Conservation (phyloP, 1,140 invertebrate species). For the Drosophila nannoptera region DNA sequence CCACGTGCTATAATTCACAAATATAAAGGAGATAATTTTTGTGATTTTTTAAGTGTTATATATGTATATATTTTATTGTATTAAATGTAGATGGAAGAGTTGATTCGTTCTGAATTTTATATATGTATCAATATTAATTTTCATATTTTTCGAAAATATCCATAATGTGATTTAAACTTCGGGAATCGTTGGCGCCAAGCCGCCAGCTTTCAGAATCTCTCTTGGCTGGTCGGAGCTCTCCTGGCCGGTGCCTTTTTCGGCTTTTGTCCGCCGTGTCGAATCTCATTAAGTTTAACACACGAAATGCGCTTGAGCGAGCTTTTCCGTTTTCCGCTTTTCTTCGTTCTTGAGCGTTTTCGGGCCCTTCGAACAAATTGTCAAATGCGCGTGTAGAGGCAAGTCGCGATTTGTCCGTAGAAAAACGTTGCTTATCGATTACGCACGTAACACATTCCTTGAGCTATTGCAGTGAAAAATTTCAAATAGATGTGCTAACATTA, state of each 20-base stretch:
- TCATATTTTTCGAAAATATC: too few relatives aligned
- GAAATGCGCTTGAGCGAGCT: slow-evolving; percentile 73
- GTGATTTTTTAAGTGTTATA: background rate
- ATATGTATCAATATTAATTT: too few relatives aligned
- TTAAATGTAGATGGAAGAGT: background rate
- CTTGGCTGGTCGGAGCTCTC: slow-evolving; percentile 17
- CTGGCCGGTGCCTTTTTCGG: slow-evolving; percentile 43
- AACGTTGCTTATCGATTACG: slow-evolving; percentile 76
- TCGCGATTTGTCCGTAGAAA: slow-evolving; percentile 53
- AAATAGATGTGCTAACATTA: slow-evolving; percentile 33
- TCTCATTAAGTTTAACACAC: slow-evolving; percentile 62
- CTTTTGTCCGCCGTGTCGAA: slow-evolving; percentile 51
- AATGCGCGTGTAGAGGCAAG: slow-evolving; percentile 73
- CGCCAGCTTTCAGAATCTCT: slow-evolving; percentile 6
- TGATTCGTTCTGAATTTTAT: too few relatives aligned
- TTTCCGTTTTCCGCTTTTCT: slow-evolving; percentile 59
- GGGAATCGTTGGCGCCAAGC: slow-evolving; percentile 11
- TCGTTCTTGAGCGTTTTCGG: slow-evolving; percentile 47
- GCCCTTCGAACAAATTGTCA: slow-evolving; percentile 51
- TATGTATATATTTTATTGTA: background rate
- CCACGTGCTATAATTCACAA: background rate
- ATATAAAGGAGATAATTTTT: slow-evolving; percentile 1
- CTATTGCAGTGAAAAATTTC: slow-evolving; percentile 37
- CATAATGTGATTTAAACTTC: background rate
- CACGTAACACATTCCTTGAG: slow-evolving; percentile 58